These are phyloP conservation scores for Babylonia areolata DNA, from an alignment of 1,140 invertebrate species.

Conservation along the genomic window DNA sequence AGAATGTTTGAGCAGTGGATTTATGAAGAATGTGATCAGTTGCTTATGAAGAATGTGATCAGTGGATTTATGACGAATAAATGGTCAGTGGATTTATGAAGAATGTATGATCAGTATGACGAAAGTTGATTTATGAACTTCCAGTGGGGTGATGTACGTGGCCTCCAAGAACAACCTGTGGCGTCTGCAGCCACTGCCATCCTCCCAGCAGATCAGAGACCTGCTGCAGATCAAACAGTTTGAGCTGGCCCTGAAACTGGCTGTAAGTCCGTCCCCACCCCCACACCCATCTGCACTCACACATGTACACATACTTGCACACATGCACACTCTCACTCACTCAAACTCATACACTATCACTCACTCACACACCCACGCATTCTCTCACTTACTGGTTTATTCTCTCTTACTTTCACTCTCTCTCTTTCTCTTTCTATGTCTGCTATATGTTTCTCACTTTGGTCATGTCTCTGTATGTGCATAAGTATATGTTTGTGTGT, in stretches of 20 bases:
- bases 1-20: no score
- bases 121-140: constrained; percentile 75
- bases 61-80: no score
- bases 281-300: background rate
- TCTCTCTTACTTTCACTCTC: no score
- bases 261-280: constrained; percentile 80
- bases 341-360: background rate
- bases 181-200: constrained; percentile 87
- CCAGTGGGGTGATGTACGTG: constrained; percentile 88
- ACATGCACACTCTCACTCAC: background rate
- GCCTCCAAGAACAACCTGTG: constrained; percentile 91
- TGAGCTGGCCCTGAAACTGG: constrained; percentile 93
- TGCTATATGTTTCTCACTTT: no score
- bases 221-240: constrained; percentile 93
- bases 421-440: no score
- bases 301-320: background rate
- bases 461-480: no score
- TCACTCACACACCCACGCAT: background rate
- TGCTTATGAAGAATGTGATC: no score
- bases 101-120: background rate
- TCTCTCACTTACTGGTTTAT: no score
- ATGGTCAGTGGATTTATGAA: background rate
- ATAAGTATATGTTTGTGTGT: no score
- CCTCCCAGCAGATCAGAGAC: constrained; percentile 87
- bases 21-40: no score